phyloP scores from a whole-genome alignment of 1,140 invertebrate genomes.

The Caenorhabditis elegans region WBcel235 BX284602.5:9481501-9482000 shows the following conservation, averaged over 20 bases:
- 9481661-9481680: too few relatives aligned
- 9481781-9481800: background rate
- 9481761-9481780: background rate
- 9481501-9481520: too few relatives aligned
- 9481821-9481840: background rate
- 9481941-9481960: too few relatives aligned
- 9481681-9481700: background rate
- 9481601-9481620: constrained; percentile 13
- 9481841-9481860: too few relatives aligned
- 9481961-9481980: too few relatives aligned
- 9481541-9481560: background rate
- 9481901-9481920: too few relatives aligned
- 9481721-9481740: constrained; percentile 16
- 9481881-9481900: too few relatives aligned
- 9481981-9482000: too few relatives aligned
- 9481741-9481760: background rate
- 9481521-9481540: background rate
- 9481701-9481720: constrained; percentile 9
- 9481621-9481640: background rate
- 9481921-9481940: too few relatives aligned
- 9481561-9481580: background rate
- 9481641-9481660: constrained; percentile 14
- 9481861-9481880: too few relatives aligned
- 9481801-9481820: background rate
- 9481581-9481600: background rate